Evolutionary conservation across 2,888 invertebrate genomes (phyloP).

Genomic region (Spodoptera littoralis): DNA sequence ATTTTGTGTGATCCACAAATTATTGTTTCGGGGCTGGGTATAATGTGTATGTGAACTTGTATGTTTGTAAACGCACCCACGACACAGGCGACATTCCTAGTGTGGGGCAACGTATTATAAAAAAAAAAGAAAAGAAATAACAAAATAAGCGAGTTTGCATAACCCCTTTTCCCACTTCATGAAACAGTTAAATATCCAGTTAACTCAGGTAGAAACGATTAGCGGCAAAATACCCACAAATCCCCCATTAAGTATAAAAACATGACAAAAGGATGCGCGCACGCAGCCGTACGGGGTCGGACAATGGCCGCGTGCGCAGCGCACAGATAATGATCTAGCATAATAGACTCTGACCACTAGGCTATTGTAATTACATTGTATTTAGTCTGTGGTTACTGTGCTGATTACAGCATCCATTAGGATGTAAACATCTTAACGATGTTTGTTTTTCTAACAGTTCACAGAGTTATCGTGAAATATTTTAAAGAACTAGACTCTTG

Average conservation of each 20-base stretch:
- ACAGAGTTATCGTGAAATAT: no score
- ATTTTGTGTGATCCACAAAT: no score
- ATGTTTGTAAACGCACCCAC: no score
- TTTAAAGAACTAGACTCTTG: no score
- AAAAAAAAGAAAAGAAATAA: no score
- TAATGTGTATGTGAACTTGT: no score
- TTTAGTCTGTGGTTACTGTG: slow-evolving; percentile 22
- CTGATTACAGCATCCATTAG: no score
- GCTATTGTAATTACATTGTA: slow-evolving; percentile 39
- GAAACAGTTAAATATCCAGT: slow-evolving; percentile 1
- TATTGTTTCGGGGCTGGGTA: no score
- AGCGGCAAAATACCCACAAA: slow-evolving; percentile 15
- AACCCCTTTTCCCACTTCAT: neutral
- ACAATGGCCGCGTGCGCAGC: slow-evolving; percentile 41
- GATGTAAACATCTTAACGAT: neutral
- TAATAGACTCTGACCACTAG: slow-evolving; percentile 28
- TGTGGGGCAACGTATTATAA: no score
- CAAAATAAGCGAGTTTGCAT: no score
- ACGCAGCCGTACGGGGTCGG: slow-evolving; percentile 20
- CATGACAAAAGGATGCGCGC: slow-evolving; percentile 20
- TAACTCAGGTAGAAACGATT: slow-evolving; percentile 18
- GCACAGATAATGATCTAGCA: slow-evolving; percentile 31
- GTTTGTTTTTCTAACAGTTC: no score
- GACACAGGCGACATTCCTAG: no score
- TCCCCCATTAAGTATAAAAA: slow-evolving; percentile 24